Conservation (phyloP, 2,888 invertebrate genomes). For the Drosophila hamatofila region DNA sequence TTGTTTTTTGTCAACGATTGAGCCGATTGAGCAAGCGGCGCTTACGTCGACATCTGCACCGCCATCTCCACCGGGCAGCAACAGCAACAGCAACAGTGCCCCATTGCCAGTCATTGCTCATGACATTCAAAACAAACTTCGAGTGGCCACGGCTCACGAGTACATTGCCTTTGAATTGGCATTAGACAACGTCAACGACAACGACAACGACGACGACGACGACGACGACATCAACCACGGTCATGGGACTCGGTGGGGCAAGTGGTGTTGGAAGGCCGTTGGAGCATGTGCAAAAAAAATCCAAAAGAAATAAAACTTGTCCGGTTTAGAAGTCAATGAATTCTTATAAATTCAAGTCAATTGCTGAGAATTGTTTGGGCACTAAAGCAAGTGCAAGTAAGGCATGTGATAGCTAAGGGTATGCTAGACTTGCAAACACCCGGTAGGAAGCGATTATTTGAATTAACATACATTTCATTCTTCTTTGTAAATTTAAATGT, state of each 20-base stretch:
- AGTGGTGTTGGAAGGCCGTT: slow-evolving; percentile 33
- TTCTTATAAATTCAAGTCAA: slow-evolving; percentile 14
- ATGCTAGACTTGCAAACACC: background rate
- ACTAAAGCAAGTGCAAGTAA: no score
- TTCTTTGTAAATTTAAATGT: background rate
- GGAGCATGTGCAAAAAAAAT: slow-evolving; percentile 30
- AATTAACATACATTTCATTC: background rate
- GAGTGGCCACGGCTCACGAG: slow-evolving; percentile 61
- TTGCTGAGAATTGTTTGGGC: slow-evolving; percentile 9
- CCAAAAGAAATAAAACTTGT: slow-evolving; percentile 1
- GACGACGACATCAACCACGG: slow-evolving; percentile 16
- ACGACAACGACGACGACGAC: slow-evolving; percentile 10
- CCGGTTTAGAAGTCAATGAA: slow-evolving; percentile 30
- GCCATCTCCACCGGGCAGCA: slow-evolving; percentile 9
- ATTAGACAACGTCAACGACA: slow-evolving; percentile 11
- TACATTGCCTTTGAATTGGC: slow-evolving; percentile 55
- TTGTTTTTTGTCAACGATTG: slow-evolving; percentile 65
- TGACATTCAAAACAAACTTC: slow-evolving; percentile 79
- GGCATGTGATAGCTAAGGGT: background rate
- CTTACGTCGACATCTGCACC: slow-evolving; percentile 47
- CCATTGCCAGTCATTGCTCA: slow-evolving; percentile 74
- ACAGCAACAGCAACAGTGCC: slow-evolving; percentile 17
- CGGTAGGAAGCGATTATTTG: background rate
- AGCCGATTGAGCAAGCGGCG: slow-evolving; percentile 66
- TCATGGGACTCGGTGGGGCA: slow-evolving; percentile 39